A percentile compares a stretch with the other conserved stretches of the same genome.
These are phyloP conservation scores for Chrysotoxum bicinctum DNA, from an alignment of 2,888 invertebrate species.

Conservation along the genomic window DNA sequence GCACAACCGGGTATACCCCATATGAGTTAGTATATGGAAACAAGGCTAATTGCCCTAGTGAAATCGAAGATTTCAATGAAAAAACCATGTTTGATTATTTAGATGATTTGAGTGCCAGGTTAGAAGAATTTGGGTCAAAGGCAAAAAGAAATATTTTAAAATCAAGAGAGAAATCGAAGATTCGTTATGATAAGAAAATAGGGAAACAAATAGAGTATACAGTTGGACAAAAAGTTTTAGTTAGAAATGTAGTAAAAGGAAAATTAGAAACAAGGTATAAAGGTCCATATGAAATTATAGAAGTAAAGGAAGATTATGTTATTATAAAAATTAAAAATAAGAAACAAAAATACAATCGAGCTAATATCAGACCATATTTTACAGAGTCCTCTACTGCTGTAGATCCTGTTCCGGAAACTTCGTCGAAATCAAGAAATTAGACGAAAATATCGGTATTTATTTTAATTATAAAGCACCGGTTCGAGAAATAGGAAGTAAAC, in stretches of 20 bases:
- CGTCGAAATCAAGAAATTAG: no score
- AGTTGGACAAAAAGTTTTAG: neutral
- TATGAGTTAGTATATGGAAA: constrained; percentile 24
- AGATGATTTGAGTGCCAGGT: neutral
- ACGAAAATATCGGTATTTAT: neutral
- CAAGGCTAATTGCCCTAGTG: constrained; percentile 13
- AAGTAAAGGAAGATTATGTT: neutral
- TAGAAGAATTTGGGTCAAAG: neutral
- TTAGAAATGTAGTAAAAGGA: constrained; percentile 7
- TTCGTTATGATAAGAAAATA: constrained; percentile 16
- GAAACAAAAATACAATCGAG: neutral
- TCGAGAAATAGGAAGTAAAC: neutral
- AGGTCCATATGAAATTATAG: neutral
- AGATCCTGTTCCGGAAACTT: neutral
- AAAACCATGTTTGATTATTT: neutral
- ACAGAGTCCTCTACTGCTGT: neutral
- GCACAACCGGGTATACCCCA: constrained; percentile 13
- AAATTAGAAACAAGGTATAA: neutral
- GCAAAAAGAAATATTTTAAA: neutral
- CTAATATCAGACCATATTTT: neutral
- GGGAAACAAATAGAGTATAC: constrained; percentile 4
- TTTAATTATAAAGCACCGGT: neutral
- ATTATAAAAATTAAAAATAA: neutral
- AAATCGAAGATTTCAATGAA: neutral
- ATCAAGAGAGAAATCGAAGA: neutral